Base-by-base conservation (phyloP, 2,797 vertebrate genomes). In the Notolabrus celidotus region DNA sequence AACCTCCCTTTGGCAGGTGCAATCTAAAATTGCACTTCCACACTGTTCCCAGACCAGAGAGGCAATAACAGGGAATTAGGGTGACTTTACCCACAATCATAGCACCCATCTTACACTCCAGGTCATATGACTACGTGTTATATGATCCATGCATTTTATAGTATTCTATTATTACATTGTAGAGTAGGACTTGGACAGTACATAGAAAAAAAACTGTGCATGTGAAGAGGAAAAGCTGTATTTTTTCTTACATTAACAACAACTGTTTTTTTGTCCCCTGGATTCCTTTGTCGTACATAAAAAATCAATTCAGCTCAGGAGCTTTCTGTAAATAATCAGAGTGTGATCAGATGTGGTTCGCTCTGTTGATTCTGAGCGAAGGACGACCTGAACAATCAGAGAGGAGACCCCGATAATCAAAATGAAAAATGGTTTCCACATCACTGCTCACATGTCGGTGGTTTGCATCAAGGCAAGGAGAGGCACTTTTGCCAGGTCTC, bases 11-110 rank as follows among this genome's bases (percentile, higher is more conserved):
- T 59, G 38, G 43, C 36, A 55, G 38, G 36, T 68, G 54, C 34
- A 38, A 67, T 74, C 65, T 57, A 29, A 80, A 80, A 86, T 64
- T 46, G 64, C 72, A 52, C 29, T 65, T 71, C 73, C 43, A 19
- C 42, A 12, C 36, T 46, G 20, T 85, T 69, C 65, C 62, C 59
- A 19, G 62, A 67, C 74, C 68, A 63, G 57, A 51, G 41, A 89
- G 77, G 77, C 71, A 86, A 90, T 92, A 89, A 90, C 49, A 25
- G 54, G 61, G 84, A 77, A 83, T 89, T 84, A 84, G 59, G 38
- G 17, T n/a, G n/a, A 71, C 57, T 69, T 74, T 46, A 70, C 65
- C 58, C 38, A 34, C 69, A 60, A 70, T 82, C 72, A 64, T 65
- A 70, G 25, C 12, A 22, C 76, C 72, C 59, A 31, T 43, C 58